Base-by-base conservation (phyloP, 2,113 vertebrate genomes). In the Poeciliopsis occidentalis region DNA sequence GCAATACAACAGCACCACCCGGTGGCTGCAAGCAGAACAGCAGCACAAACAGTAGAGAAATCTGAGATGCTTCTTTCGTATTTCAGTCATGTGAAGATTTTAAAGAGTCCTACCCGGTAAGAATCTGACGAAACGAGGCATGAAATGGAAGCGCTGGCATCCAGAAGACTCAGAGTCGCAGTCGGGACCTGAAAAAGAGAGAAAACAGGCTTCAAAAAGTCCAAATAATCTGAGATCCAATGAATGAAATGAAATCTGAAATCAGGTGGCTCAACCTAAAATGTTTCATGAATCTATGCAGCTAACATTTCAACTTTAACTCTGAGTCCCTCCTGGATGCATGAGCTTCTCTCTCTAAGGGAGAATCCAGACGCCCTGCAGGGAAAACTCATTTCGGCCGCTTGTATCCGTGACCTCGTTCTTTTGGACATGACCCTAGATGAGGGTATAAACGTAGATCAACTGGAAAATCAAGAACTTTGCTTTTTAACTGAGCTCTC, bases 61-160 rank as follows among this genome's bases (percentile, higher is more conserved):
- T 37, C 57, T 32, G 3, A 29, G 2, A 63, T 31, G 24, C 30
- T 0, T 24, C 27, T 34, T 12, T 17, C 60, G 41, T 66, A 31
- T 62, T 61, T 27, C 0, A 69, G 47, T 54, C 8, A 61, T 5
- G 24, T n/a, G 10, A 17, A 13, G 30, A 8, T 17, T 32, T 19
- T 19, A 7, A 12, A 0, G 12, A 66, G 34, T 24, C 87, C 92
- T 93, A 99, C 98, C 98, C 60, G 98, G 98, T 81, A 99, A 91
- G 92, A 99, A 99, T 69, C 98, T 85, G 80, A 99, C 98, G 81
- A 99, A 99, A 31, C 98, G 97, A 0, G 98, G 98, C 96, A 99
- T 97, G 92, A 99, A 99, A 90, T 99, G 98, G 83, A 99, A 99
- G 73, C 94, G 94, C 63, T 95, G 96, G 80, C 98, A 99, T 27